A percentile compares a stretch with the other conserved stretches of the same genome.
These are phyloP conservation scores for Protonibea diacanthus DNA, from an alignment of 2,797 vertebrate species.

Conservation along the genomic window DNA sequence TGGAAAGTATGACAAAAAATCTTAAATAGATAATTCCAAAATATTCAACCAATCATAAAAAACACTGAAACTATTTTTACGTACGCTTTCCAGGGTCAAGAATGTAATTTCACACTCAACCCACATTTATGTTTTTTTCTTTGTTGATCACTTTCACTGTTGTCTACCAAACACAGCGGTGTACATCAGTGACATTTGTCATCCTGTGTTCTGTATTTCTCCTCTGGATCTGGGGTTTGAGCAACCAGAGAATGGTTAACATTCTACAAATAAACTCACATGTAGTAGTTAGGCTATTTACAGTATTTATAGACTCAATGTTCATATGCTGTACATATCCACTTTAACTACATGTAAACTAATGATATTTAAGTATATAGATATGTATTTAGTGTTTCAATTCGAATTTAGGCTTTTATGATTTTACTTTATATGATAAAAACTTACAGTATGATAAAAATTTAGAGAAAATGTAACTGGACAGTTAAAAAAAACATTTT, in stretches of 20 bases:
- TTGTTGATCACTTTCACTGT: not conserved
- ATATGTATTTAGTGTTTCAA: too few species aligned
- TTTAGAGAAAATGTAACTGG: not conserved
- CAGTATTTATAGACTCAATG: not conserved
- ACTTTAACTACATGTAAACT: not conserved
- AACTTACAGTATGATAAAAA: not conserved
- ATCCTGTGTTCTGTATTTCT: not conserved
- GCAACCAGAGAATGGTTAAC: not conserved
- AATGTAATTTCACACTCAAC: not conserved
- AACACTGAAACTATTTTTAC: not conserved
- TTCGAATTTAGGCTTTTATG: too few species aligned
- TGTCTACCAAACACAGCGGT: accelerated
- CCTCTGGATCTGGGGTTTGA: not conserved
- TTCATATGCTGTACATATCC: too few species aligned
- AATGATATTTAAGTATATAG: too few species aligned
- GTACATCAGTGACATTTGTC: not conserved
- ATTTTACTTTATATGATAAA: too few species aligned
- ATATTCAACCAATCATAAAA: not conserved
- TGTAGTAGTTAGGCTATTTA: not conserved
- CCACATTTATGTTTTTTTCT: not conserved
- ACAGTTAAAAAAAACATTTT: not conserved
- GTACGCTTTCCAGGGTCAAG: too few species aligned
- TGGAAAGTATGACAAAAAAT: not conserved
- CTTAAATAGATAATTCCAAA: not conserved
- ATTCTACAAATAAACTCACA: not conserved